Conservation (phyloP, 2,888 invertebrate genomes). For the Diarsia brunnea region DNA sequence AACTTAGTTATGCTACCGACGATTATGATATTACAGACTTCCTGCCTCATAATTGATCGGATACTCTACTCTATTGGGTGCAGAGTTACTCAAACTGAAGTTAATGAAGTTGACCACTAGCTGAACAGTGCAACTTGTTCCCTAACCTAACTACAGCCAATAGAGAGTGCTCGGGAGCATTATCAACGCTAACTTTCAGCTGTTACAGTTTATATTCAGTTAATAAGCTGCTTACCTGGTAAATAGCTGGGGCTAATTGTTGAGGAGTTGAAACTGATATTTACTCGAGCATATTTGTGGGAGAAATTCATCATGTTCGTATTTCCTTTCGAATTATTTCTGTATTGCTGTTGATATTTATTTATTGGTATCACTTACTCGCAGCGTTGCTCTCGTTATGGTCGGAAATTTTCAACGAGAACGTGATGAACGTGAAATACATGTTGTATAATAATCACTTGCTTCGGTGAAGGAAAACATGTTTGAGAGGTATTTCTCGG, state of each 20-base stretch:
- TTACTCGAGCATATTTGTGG: neutral
- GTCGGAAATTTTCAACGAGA: neutral
- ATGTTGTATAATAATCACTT: too few relatives aligned
- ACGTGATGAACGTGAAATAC: neutral
- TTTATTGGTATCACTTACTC: neutral
- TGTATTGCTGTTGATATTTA: conserved; percentile 8
- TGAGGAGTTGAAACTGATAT: neutral
- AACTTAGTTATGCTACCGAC: neutral
- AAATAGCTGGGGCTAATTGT: conserved; percentile 10
- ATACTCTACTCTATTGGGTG: conserved; percentile 3
- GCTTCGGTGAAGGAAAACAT: too few relatives aligned
- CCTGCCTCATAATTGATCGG: neutral
- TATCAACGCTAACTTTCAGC: conserved; percentile 46
- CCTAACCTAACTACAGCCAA: conserved; percentile 41
- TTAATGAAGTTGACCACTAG: conserved; percentile 42
- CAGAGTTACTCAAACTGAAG: conserved; percentile 33
- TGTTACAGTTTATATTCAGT: conserved; percentile 37
- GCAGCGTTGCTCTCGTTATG: neutral
- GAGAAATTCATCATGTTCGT: neutral
- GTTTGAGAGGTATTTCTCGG: too few relatives aligned
- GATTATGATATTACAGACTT: neutral
- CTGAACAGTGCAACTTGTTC: conserved; percentile 46
- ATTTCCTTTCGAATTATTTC: neutral
- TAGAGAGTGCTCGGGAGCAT: conserved; percentile 39
- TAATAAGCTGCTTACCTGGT: conserved; percentile 32